These are phyloP conservation scores for Ischnura elegans DNA, from an alignment of 2,888 invertebrate genomes.

Conservation along the genomic window DNA sequence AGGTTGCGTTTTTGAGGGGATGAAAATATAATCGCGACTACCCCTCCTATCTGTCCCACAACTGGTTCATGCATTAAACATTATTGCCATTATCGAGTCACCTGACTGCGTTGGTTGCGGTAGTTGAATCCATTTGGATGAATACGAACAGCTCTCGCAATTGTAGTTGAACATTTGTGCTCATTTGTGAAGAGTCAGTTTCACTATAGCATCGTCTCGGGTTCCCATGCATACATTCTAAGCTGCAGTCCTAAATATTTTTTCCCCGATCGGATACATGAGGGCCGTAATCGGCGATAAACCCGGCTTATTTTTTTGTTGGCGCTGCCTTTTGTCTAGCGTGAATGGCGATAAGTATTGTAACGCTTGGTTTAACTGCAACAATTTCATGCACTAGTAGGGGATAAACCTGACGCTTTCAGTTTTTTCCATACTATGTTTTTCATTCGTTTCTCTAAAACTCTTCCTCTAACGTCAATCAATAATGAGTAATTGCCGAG, in stretches of 20 bases:
- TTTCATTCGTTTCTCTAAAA: no score
- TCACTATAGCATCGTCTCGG: background rate
- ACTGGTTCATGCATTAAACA: background rate
- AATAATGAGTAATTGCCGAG: no score
- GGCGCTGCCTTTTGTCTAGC: no score
- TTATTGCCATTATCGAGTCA: background rate
- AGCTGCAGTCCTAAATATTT: background rate
- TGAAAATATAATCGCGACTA: background rate
- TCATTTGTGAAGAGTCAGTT: background rate
- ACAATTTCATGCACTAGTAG: no score
- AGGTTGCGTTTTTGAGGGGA: background rate
- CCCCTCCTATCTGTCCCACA: no score
- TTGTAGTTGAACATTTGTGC: background rate
- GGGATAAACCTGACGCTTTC: no score
- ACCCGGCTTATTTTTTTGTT: no score
- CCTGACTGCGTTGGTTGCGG: background rate
- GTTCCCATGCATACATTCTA: background rate
- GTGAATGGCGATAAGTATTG: no score
- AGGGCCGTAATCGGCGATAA: background rate
- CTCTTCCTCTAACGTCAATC: no score
- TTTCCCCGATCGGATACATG: background rate
- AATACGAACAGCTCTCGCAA: background rate
- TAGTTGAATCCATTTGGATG: background rate
- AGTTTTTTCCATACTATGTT: no score
- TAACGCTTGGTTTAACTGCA: no score